phyloP scores from a whole-genome alignment of 2,888 invertebrate species.

The Iselma pallidipennis region DNA sequence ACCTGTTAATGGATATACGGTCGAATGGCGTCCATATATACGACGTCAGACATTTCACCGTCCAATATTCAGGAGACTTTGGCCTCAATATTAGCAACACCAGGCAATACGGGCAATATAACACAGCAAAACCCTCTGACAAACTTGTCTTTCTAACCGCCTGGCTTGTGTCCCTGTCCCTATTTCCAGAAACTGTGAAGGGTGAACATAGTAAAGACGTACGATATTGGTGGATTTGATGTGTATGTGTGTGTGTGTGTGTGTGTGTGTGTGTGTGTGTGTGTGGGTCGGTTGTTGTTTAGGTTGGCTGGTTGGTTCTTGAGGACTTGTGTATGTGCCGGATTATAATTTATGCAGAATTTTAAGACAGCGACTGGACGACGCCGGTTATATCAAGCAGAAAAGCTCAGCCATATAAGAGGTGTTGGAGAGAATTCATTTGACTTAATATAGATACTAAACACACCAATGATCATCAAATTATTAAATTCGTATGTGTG shows the following conservation, averaged over 20 bases:
- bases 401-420: background rate
- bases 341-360: background rate
- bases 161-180: background rate
- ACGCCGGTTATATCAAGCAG: background rate
- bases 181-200: background rate
- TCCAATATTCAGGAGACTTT: background rate
- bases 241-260: too few relatives aligned
- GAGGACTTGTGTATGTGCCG: background rate
- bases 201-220: background rate
- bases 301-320: background rate
- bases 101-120: background rate
- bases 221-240: background rate
- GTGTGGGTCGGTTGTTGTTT: background rate
- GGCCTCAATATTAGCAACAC: background rate
- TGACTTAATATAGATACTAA: background rate
- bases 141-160: background rate
- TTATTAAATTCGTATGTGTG: slow-evolving; percentile 7
- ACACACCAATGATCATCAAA: background rate
- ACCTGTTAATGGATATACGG: slow-evolving; percentile 29
- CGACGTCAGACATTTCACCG: background rate
- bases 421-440: background rate
- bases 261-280: background rate
- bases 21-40: slow-evolving; percentile 11
- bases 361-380: background rate
- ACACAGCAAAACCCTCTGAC: background rate